A percentile compares a stretch with the other conserved stretches of the same genome.
Evolutionary conservation across 2,888 invertebrate genomes (phyloP).

Genomic region (Meloe dianella): DNA sequence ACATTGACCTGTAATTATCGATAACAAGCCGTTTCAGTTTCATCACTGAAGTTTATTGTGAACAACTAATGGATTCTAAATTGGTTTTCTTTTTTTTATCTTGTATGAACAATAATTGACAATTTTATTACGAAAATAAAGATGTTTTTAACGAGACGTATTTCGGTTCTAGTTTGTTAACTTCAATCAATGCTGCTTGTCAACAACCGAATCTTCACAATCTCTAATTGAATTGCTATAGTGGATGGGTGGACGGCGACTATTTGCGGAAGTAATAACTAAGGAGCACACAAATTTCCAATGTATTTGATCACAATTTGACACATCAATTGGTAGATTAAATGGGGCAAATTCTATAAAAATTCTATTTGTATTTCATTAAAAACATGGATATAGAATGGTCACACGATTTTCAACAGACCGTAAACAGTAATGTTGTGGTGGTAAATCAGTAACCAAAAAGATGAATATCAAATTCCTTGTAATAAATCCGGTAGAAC

Average conservation of each 20-base stretch:
- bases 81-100: constrained; percentile 4
- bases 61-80: constrained; percentile 21
- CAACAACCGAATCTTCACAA: no score
- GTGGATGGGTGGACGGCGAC: no score
- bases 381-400: background rate
- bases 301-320: no score
- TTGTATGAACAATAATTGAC: no score
- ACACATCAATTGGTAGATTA: no score
- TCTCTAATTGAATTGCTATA: no score
- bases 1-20: background rate
- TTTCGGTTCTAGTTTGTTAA: background rate
- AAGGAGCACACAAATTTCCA: no score
- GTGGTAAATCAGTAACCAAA: constrained; percentile 11
- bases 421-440: constrained; percentile 29
- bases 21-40: no score
- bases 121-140: no score
- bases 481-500: constrained; percentile 1
- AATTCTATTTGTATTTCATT: background rate
- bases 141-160: no score
- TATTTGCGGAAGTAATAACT: no score
- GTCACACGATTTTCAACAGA: constrained; percentile 40
- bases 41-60: no score
- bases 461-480: constrained; percentile 13
- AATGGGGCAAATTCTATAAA: background rate
- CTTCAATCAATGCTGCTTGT: background rate